Evolutionary conservation across 2,113 vertebrate species (phyloP), one percentile per base, ranked within the genome.

Genomic region (Amphiprion ocellaris): DNA sequence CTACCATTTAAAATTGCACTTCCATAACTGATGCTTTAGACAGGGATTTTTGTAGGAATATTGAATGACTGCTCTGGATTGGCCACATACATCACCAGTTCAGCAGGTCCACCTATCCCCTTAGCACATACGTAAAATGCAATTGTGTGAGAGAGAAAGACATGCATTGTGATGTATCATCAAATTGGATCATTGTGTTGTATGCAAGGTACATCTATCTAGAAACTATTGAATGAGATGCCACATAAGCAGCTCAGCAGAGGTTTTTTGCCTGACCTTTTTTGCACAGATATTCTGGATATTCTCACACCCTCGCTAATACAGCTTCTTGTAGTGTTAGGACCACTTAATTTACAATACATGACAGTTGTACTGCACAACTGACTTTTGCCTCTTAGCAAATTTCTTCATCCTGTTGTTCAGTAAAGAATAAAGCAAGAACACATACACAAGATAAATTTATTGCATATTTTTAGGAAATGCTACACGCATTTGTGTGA

Each of bases 11-110:
- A 8, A 37, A 37, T 37, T 37, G 33, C 9, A 37, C 8, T 9
- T 21, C 5, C 15, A 2, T 2, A 14, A 49, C 9, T 63, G 4
- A 3, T 50, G 37, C 7, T 44, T 73, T 56, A 44, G 2, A 69
- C 10, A 16, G 8, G 1, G 5, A 30, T 68, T 39, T 64, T 54
- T 49, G 10, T 17, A 39, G 53, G 12, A 46, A 23, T 33, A 46
- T n/a, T 68, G 4, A 50, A 28, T 24, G 28, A 17, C 33, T 64
- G 59, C 28, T 68, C 55, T 54, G 52, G 16, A 54, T 66, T 73
- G 53, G 54, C 39, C 68, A 37, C 28, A 62, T 60, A 33, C n/a
- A 72, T 77, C 54, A 76, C 46, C 71, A 58, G 83, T 68, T 73
- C 49, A 50, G 33, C 69, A 75, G 61, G 69, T 77, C 30, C 4